These are phyloP conservation scores for Picathartes gymnocephalus DNA, from an alignment of 2,113 vertebrate genomes.

Conservation along the genomic window DNA sequence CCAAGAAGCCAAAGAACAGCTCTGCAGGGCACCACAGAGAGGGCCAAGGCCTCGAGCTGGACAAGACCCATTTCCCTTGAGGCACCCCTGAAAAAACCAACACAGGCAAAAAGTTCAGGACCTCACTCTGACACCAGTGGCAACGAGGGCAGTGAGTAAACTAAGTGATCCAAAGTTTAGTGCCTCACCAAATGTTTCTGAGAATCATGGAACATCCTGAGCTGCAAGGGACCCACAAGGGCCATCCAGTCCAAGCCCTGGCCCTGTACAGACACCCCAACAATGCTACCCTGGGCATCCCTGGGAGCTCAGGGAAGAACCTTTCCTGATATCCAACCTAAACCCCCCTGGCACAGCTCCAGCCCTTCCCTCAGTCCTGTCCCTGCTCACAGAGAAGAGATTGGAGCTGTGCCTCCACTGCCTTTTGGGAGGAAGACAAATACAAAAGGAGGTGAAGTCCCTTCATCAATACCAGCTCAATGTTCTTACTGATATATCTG, in stretches of 20 bases:
- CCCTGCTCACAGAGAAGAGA: neutral
- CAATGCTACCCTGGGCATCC: neutral
- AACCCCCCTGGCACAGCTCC: neutral
- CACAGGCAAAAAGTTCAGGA: rapidly evolving
- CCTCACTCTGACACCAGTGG: rapidly evolving
- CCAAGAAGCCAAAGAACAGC: rapidly evolving
- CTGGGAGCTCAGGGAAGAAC: neutral
- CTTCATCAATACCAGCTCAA: neutral
- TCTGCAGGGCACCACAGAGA: rapidly evolving
- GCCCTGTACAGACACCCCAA: neutral
- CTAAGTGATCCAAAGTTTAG: neutral
- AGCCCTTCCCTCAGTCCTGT: rapidly evolving
- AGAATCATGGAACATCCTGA: neutral
- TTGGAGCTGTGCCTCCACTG: neutral
- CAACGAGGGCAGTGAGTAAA: neutral
- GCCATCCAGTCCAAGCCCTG: neutral
- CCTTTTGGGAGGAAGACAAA: neutral
- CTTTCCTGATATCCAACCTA: neutral
- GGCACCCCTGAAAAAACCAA: neutral
- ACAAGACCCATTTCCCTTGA: rapidly evolving
- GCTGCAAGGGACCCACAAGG: neutral
- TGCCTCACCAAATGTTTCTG: neutral
- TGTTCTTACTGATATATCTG: too few relatives aligned
- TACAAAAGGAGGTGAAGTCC: neutral
- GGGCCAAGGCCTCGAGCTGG: neutral